Evolutionary conservation across 1,140 invertebrate species (phyloP).

Genomic region (Bombus consobrinus): DNA sequence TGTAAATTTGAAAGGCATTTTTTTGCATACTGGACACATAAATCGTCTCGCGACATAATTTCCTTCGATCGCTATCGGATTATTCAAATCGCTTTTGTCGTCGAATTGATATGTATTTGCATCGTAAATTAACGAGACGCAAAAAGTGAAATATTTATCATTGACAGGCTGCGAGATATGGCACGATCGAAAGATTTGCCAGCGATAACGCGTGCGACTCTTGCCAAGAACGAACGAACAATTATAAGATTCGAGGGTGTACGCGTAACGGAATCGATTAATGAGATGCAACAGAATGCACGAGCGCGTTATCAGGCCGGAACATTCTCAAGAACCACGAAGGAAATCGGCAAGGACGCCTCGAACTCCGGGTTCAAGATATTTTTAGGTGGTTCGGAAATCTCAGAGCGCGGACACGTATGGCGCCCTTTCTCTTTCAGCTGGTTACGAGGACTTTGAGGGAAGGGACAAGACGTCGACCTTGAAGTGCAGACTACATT

Average conservation of each 20-base stretch:
- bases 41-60: neutral
- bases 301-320: slow-evolving; percentile 40
- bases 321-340: slow-evolving; percentile 28
- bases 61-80: slow-evolving; percentile 1
- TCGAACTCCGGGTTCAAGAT: slow-evolving; percentile 38
- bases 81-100: slow-evolving; percentile 4
- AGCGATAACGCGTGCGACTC: neutral
- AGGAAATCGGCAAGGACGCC: slow-evolving; percentile 24
- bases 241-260: neutral
- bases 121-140: neutral
- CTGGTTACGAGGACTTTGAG: slow-evolving; percentile 49
- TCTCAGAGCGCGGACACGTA: neutral
- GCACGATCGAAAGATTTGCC: too few species aligned
- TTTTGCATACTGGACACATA: neutral
- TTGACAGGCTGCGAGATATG: neutral
- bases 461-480: slow-evolving; percentile 46
- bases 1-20: neutral
- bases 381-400: slow-evolving; percentile 36
- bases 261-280: neutral
- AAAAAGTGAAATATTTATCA: neutral
- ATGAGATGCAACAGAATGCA: neutral
- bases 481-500: slow-evolving; percentile 40
- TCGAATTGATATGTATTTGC: neutral
- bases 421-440: slow-evolving; percentile 31
- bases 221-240: too few species aligned